A percentile compares a stretch with the other conserved stretches of the same genome.
Conservation (phyloP, 92 coral and sea anemone species). For the Umimayanthus kanabou region DNA sequence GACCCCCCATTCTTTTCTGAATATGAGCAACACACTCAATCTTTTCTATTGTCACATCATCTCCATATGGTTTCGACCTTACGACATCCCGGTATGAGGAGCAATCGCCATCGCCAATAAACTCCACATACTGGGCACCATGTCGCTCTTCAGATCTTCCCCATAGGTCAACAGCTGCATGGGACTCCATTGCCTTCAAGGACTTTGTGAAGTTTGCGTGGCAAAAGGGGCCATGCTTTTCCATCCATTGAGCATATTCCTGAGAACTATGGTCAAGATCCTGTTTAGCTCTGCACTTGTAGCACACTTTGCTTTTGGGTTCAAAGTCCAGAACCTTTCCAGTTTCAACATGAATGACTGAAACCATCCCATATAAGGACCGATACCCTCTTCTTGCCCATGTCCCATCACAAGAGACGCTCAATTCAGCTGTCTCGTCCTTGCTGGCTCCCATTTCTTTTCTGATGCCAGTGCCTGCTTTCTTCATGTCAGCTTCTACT, state of each 20-base stretch:
- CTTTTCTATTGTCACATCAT: conserved; percentile 32
- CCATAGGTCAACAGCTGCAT: conserved; percentile 53
- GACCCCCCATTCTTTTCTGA: conserved; percentile 59
- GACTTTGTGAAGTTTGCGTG: conserved; percentile 43
- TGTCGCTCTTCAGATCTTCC: conserved; percentile 19
- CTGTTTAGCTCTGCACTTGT: conserved; percentile 49
- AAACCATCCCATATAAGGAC: conserved; percentile 59
- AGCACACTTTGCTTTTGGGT: conserved; percentile 50
- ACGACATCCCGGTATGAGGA: conserved; percentile 49
- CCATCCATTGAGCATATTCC: conserved; percentile 53
- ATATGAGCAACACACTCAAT: conserved; percentile 61
- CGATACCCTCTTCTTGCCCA: conserved; percentile 61
- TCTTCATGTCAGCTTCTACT: conserved; percentile 50
- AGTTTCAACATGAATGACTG: conserved; percentile 48
- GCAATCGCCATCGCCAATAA: conserved; percentile 65
- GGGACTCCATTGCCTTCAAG: conserved; percentile 59
- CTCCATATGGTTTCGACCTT: conserved; percentile 51
- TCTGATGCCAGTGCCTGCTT: conserved; percentile 24
- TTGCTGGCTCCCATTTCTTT: conserved; percentile 43
- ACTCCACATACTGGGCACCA: conserved; percentile 43
- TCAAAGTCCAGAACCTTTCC: conserved; percentile 54
- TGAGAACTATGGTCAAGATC: conserved; percentile 48
- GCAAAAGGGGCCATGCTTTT: conserved; percentile 47
- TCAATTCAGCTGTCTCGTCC: conserved; percentile 23
- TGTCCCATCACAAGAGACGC: conserved; percentile 55